These are phyloP conservation scores for Tichodroma muraria DNA, from an alignment of 2,113 vertebrate species.

Conservation along the genomic window DNA sequence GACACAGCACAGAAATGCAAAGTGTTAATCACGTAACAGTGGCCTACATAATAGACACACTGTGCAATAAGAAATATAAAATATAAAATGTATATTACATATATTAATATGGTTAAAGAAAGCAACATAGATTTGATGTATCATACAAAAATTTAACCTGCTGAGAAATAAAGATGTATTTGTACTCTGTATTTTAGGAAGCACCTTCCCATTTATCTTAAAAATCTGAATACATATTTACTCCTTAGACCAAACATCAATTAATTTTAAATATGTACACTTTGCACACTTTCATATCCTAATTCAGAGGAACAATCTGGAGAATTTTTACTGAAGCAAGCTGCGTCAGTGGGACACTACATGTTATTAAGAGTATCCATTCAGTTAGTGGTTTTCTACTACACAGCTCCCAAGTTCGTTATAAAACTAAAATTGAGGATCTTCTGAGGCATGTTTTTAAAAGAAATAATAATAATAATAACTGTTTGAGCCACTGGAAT, in stretches of 20 bases:
- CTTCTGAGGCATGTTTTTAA: not conserved
- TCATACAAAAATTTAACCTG: not conserved
- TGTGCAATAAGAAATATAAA: not conserved
- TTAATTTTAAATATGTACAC: not conserved
- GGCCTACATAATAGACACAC: not conserved
- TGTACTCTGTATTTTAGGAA: not conserved
- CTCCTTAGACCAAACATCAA: not conserved
- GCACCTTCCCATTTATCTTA: not conserved
- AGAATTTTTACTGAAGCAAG: not conserved
- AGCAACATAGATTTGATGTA: not conserved
- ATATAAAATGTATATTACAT: not conserved
- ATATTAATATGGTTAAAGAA: not conserved
- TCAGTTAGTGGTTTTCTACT: not conserved
- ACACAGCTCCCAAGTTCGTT: not conserved
- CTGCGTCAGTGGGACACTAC: not conserved
- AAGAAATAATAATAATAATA: conserved; percentile 5
- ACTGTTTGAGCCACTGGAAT: not conserved
- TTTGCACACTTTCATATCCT: not conserved
- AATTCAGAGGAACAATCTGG: not conserved
- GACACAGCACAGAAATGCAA: not conserved
- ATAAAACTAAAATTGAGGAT: not conserved
- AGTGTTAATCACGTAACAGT: not conserved
- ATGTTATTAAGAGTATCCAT: not conserved
- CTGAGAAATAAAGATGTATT: not conserved
- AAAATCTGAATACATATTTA: not conserved